These are phyloP conservation scores for Piezodorus guildinii DNA, from an alignment of 1,140 invertebrate genomes.

Conservation along the genomic window DNA sequence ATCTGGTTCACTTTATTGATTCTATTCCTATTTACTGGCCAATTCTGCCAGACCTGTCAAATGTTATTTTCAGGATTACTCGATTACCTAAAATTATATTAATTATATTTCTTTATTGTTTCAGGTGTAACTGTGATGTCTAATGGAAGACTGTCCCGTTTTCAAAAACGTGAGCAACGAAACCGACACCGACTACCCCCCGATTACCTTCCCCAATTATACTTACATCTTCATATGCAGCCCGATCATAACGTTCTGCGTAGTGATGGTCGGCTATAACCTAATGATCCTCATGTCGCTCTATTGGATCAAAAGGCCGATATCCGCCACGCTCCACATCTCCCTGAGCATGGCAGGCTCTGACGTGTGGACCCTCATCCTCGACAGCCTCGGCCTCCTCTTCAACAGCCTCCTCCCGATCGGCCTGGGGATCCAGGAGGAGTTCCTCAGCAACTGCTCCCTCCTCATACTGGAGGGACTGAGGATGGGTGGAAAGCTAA, in stretches of 20 bases:
- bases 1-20: too few species aligned
- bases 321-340: constrained; percentile 38
- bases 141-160: too few species aligned
- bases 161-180: too few species aligned
- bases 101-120: too few species aligned
- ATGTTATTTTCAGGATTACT: too few species aligned
- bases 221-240: constrained; percentile 19
- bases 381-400: constrained; percentile 40
- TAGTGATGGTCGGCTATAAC: constrained; percentile 40
- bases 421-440: constrained; percentile 24
- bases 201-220: background rate
- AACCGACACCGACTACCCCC: too few species aligned
- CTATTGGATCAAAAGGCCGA: constrained; percentile 41
- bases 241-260: constrained; percentile 36
- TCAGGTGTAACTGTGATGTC: too few species aligned
- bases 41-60: too few species aligned
- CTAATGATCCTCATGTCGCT: constrained; percentile 39
- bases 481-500: constrained; percentile 42
- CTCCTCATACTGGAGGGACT: constrained; percentile 39
- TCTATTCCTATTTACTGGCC: too few species aligned
- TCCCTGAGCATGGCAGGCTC: constrained; percentile 39
- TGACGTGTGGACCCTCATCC: constrained; percentile 42
- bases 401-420: constrained; percentile 41
- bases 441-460: constrained; percentile 30
- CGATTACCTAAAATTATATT: too few species aligned